These are phyloP conservation scores for Coronaproctus castanopsis DNA, from an alignment of 2,888 invertebrate genomes.

Conservation along the genomic window DNA sequence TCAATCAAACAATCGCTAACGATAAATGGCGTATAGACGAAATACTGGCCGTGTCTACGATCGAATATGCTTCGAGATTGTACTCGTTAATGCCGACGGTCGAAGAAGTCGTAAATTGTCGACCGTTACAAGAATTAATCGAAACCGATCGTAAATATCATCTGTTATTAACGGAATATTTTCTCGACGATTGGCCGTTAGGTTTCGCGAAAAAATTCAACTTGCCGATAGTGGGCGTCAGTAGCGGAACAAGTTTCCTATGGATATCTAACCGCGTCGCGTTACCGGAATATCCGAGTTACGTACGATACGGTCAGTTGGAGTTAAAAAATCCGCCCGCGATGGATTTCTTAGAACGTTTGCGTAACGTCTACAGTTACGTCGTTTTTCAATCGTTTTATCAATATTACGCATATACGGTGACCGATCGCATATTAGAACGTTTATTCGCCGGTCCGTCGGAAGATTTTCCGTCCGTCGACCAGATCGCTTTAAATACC, in stretches of 20 bases:
- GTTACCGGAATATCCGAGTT: conserved; percentile 6
- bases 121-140: conserved; percentile 1
- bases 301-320: not conserved
- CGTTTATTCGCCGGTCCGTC: conserved; percentile 1
- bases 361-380: conserved; percentile 1
- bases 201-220: conserved; percentile 6
- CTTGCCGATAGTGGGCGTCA: conserved; percentile 9
- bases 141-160: conserved; percentile 5
- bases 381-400: not conserved
- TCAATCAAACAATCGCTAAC: too few relatives aligned
- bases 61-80: too few relatives aligned
- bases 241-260: conserved; percentile 4
- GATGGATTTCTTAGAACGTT: conserved; percentile 11
- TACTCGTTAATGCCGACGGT: too few relatives aligned
- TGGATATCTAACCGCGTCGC: conserved; percentile 4
- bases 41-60: too few relatives aligned
- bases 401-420: not conserved
- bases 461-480: conserved; percentile 8
- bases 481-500: conserved; percentile 10
- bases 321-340: not conserved
- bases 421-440: conserved; percentile 6
- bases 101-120: not conserved
- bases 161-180: conserved; percentile 10
- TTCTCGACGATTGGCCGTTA: conserved; percentile 8
- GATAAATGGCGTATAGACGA: too few relatives aligned